phyloP scores from a whole-genome alignment of 2,888 invertebrate genomes.

The Drosophila diplacantha region DNA sequence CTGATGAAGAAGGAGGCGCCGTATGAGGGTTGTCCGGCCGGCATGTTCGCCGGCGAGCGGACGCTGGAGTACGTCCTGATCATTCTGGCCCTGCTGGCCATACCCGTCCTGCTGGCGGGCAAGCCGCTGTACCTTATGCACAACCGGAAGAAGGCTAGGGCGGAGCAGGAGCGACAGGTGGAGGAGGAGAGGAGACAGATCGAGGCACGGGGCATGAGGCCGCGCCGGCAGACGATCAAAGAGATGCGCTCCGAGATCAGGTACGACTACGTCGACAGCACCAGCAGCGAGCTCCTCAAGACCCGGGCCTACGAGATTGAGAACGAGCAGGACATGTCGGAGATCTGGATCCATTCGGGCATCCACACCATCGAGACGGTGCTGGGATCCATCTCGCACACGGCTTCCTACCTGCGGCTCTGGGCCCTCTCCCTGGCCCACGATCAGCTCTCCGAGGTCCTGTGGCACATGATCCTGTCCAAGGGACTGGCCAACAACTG shows the following conservation, averaged over 20 bases:
- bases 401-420: constrained; percentile 97
- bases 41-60: constrained; percentile 84
- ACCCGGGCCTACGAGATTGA: constrained; percentile 7
- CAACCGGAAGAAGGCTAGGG: not conserved
- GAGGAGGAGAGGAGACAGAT: constrained; percentile 10
- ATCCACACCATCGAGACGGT: constrained; percentile 83
- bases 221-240: constrained; percentile 38
- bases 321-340: constrained; percentile 53
- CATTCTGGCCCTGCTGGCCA: constrained; percentile 85
- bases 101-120: constrained; percentile 94
- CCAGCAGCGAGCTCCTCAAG: not conserved
- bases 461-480: constrained; percentile 94
- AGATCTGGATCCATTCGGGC: constrained; percentile 74
- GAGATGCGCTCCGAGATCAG: constrained; percentile 53
- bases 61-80: constrained; percentile 87
- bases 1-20: constrained; percentile 79
- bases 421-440: constrained; percentile 99
- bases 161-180: no score
- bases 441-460: constrained; percentile 91
- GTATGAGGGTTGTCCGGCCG: constrained; percentile 78
- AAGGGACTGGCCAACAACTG: constrained; percentile 83
- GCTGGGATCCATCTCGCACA: constrained; percentile 95
- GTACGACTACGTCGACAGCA: constrained; percentile 58
- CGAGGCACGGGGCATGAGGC: constrained; percentile 8
- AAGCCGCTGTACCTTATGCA: constrained; percentile 87